Conservation (phyloP, 2,797 vertebrate species). For the Cyprinella venusta region DNA sequence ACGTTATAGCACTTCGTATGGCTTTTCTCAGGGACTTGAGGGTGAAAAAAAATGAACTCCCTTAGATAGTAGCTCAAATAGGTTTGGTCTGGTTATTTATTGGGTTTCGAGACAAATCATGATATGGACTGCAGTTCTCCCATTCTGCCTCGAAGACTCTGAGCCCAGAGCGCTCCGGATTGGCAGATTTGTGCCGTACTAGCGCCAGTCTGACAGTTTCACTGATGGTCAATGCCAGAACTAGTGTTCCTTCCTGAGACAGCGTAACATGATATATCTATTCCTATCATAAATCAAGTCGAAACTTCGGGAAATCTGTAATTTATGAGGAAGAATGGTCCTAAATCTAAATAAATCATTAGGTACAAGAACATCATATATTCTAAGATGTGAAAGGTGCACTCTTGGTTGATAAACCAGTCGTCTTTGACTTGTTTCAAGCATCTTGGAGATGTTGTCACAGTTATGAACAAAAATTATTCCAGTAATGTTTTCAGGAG, state of each 20-base stretch:
- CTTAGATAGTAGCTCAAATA: background rate
- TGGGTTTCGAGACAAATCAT: conserved; percentile 14
- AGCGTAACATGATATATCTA: conserved; percentile 16
- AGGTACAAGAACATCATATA: background rate
- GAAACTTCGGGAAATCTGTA: background rate
- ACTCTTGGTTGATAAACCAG: background rate
- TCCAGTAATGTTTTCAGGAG: background rate
- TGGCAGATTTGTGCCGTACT: conserved; percentile 60
- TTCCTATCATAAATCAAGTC: conserved; percentile 6
- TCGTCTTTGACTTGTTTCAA: background rate
- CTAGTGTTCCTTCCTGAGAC: conserved; percentile 23
- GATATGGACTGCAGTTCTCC: conserved; percentile 56
- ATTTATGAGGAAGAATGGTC: conserved; percentile 11
- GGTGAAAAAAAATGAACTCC: background rate
- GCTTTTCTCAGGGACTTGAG: conserved; percentile 55
- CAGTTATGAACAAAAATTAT: background rate
- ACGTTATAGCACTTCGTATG: conserved; percentile 80
- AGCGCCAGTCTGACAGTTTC: conserved; percentile 28
- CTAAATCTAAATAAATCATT: conserved; percentile 26
- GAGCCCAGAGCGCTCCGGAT: conserved; percentile 37
- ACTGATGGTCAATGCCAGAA: conserved; percentile 25
- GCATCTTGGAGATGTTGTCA: background rate
- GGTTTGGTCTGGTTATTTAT: background rate
- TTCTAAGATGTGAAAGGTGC: background rate
- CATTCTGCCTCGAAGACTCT: conserved; percentile 7